Percentiles rank a stretch among this genome's conserved stretches.
Conservation (phyloP, 1,140 invertebrate species). For the Forficula auricularia region DNA sequence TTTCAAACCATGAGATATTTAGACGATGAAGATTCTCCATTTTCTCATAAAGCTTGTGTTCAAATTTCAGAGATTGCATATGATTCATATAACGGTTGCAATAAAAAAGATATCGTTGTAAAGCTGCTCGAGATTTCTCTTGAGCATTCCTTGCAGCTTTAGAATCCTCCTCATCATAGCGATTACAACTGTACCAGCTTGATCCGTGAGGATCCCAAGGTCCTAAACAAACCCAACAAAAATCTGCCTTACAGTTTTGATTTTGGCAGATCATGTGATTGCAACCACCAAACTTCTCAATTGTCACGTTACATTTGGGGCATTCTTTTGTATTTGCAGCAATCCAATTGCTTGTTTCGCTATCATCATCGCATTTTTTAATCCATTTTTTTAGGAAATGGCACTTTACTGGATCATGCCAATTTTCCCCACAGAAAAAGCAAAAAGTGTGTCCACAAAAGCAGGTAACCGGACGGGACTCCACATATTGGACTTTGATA, state of each 20-base stretch:
- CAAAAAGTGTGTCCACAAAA: slow-evolving; percentile 46
- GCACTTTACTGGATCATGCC: too few relatives aligned
- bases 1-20: slow-evolving; percentile 66
- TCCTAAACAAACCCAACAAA: slow-evolving; percentile 64
- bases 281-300: slow-evolving; percentile 58
- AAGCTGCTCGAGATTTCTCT: slow-evolving; percentile 39
- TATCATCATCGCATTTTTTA: too few relatives aligned
- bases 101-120: slow-evolving; percentile 52
- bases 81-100: slow-evolving; percentile 59
- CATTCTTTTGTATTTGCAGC: slow-evolving; percentile 62
- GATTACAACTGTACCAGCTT: slow-evolving; percentile 47
- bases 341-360: too few relatives aligned
- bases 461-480: slow-evolving; percentile 44
- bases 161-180: slow-evolving; percentile 46
- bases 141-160: slow-evolving; percentile 45
- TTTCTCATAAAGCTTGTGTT: slow-evolving; percentile 50
- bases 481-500: slow-evolving; percentile 43
- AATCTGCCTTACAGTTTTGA: slow-evolving; percentile 55
- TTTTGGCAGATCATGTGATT: slow-evolving; percentile 70
- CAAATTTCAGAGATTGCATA: slow-evolving; percentile 57
- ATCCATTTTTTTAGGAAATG: too few relatives aligned
- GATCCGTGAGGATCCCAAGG: slow-evolving; percentile 63
- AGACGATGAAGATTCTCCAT: slow-evolving; percentile 67
- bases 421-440: slow-evolving; percentile 30
- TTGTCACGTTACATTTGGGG: slow-evolving; percentile 57